Evolutionary conservation across 1,140 invertebrate genomes (phyloP).

Genomic region (Brachionus calyciflorus): DNA sequence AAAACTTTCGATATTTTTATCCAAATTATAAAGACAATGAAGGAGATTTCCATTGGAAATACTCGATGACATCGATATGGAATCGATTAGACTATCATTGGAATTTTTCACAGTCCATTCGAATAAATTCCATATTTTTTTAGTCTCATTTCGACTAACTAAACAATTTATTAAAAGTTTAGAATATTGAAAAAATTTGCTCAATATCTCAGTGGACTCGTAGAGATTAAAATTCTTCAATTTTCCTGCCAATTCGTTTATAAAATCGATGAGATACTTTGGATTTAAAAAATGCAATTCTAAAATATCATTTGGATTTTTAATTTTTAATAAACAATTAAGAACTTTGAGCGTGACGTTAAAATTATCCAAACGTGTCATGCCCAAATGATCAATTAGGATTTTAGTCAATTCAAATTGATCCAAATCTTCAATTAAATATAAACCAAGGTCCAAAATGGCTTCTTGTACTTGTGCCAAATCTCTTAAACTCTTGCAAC

Average conservation of each 20-base stretch:
- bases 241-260: background rate
- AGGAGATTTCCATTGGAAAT: background rate
- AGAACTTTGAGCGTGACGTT: background rate
- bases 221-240: background rate
- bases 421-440: background rate
- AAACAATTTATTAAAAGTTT: background rate
- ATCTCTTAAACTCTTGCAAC: background rate
- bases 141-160: background rate
- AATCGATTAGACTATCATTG: slow-evolving; percentile 34
- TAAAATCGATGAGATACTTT: background rate
- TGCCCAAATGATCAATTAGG: background rate
- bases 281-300: background rate
- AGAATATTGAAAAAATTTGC: background rate
- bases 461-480: background rate
- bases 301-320: background rate
- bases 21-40: slow-evolving; percentile 29
- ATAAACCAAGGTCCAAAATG: background rate
- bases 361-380: background rate
- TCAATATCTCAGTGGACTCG: background rate
- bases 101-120: slow-evolving; percentile 25
- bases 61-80: slow-evolving; percentile 7
- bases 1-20: background rate
- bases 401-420: background rate
- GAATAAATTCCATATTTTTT: slow-evolving; percentile 1
- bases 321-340: background rate